phyloP scores from a whole-genome alignment of 2,797 vertebrate species.

The Xiphorhynchus erythropygius region DNA sequence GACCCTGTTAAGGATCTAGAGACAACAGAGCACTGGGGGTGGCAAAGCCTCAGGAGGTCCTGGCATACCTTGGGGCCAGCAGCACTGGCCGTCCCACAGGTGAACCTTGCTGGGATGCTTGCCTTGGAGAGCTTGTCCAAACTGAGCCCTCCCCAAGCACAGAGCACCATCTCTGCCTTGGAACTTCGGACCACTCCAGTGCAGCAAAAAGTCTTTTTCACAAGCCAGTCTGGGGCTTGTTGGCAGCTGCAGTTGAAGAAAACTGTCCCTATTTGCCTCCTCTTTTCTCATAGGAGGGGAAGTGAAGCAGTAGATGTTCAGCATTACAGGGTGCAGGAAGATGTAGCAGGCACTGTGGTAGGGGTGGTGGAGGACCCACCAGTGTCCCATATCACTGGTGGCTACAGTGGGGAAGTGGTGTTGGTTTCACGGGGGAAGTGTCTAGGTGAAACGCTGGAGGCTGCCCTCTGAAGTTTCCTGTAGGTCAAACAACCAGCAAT shows the following conservation, averaged over 20 bases:
- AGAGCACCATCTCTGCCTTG: neutral
- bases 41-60: neutral
- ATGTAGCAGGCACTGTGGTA: rapidly evolving
- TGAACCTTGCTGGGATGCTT: neutral
- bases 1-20: neutral
- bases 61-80: neutral
- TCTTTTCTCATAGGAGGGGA: neutral
- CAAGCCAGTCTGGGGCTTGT: rapidly evolving
- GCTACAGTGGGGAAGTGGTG: neutral
- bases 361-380: neutral
- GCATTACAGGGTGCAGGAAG: neutral
- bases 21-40: rapidly evolving
- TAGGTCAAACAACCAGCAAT: neutral
- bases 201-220: neutral
- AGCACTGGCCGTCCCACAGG: rapidly evolving
- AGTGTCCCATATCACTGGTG: rapidly evolving
- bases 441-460: neutral
- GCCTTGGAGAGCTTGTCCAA: rapidly evolving
- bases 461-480: neutral
- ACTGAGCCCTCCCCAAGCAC: rapidly evolving
- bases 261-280: neutral
- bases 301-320: neutral
- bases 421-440: rapidly evolving
- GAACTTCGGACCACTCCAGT: neutral
- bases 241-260: neutral